Evolutionary conservation across 2,888 invertebrate species (phyloP).

Genomic region (Pyrochroa serraticornis): DNA sequence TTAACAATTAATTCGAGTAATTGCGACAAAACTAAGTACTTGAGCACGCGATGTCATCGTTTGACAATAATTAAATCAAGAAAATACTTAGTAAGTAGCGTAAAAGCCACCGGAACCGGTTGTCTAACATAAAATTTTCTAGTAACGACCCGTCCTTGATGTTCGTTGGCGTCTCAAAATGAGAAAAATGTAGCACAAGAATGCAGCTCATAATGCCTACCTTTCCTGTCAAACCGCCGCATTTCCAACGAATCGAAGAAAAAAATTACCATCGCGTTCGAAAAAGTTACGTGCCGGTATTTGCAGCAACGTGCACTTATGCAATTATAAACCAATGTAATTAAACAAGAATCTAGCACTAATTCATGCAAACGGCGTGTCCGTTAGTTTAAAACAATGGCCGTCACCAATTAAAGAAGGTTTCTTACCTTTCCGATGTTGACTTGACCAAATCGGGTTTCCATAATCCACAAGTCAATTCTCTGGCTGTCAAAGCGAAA

Average conservation of each 20-base stretch:
- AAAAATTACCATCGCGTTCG: neutral
- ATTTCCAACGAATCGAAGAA: slow-evolving; percentile 4
- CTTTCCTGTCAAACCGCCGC: slow-evolving; percentile 7
- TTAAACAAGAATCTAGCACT: neutral
- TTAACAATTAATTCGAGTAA: neutral
- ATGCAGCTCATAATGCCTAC: neutral
- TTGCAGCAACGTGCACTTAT: neutral
- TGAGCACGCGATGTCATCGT: too few species aligned
- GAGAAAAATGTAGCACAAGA: slow-evolving; percentile 19
- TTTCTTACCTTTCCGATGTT: slow-evolving; percentile 71
- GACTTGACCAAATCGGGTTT: slow-evolving; percentile 88
- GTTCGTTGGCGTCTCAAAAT: slow-evolving; percentile 6
- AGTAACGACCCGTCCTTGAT: slow-evolving; percentile 10
- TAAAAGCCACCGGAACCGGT: too few species aligned
- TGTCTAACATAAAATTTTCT: neutral
- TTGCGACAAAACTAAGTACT: too few species aligned
- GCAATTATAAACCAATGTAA: neutral
- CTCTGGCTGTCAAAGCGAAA: slow-evolving; percentile 81
- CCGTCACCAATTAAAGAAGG: too few species aligned
- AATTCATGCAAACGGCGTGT: neutral
- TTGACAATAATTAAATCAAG: too few species aligned
- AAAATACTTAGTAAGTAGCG: too few species aligned
- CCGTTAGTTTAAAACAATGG: slow-evolving; percentile 1
- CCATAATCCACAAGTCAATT: slow-evolving; percentile 87
- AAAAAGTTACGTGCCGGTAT: too few species aligned